Evolutionary conservation across 2,113 vertebrate species (phyloP), one percentile per base, ranked within the genome.

Genomic region (Chunga burmeisteri): DNA sequence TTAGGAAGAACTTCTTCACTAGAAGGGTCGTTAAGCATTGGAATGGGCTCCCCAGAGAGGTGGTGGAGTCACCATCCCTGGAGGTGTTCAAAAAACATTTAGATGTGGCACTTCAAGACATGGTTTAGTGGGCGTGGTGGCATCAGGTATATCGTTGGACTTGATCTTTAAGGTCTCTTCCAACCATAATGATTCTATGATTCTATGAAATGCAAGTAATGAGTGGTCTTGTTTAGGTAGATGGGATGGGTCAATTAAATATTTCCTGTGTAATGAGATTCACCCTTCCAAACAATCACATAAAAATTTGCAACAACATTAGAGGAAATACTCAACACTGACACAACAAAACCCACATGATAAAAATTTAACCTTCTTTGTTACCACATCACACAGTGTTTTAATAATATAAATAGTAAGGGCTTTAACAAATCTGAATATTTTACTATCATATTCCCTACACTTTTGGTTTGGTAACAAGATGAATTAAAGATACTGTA

Each of bases 331-430:
- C 7, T 52, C 15, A 66, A 32, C 17, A 55, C 2, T 42, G 61
- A 32, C 32, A 82, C 5, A 38, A 2, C 1, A 92, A 96, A 82
- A 14, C 1, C 2, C 4, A 34, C 6, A 65, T 0, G 0, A 26
- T 53, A 42, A 10, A 70, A n/a, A 81, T 42, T 40, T 49, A 61
- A 30, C 46, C 3, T 58, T 72, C 15, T 26, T 75, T 63, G 5
- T 58, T 47, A 55, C 16, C 3, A 14, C 3, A 18, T 38, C 67
- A 4, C 11, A 50, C 16, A 30, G 4, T 38, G 4, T 72, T 81
- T 77, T 68, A 52, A 7, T 22, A 65, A 2, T 27, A 30, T 36
- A 77, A 72, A 38, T 16, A 46, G 3, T 36, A 49, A 89, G 15
- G 11, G 53, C 8, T 61, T 65, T 0, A 3, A 63, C 5, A 61